Evolutionary conservation across 1,140 invertebrate genomes (phyloP), one percentile per base, ranked within the genome.

Genomic region (Saccostrea echinata): DNA sequence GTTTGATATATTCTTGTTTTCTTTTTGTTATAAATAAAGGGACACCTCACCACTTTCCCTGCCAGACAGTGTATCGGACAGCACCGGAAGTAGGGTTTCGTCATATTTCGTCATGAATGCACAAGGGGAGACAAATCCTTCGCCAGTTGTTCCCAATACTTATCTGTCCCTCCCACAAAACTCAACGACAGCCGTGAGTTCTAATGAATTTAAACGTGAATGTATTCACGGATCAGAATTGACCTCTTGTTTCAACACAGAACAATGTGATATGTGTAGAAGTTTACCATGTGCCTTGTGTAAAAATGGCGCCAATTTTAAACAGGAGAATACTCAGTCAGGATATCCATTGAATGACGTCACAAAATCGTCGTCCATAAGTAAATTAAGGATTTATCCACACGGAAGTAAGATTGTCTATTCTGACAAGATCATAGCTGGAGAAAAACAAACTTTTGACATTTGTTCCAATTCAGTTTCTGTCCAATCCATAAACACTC

Each of bases 41-140:
- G 68, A 33, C 30, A 30, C 68, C 12, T 30, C 68, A 11, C 68
- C 68, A 8, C 16, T 16, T 76, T 76, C 68, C 27, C 3, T 76
- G 30, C 68, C 68, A 16, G 68, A 30, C 27, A 76, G 68, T 18
- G 68, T 76, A 4, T 30, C 68, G 16, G 68, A 76, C 30, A 76
- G 68, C 30, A 76, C 68, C 8, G 68, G 68, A 76, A 76, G 68
- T 30, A 76, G 68, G 33, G 6, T 18, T 61, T 30, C 68, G 1
- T 76, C 68, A 18, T 76, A 76, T 27, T 76, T 76, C 3, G 68
- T 13, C 11, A 76, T 76, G 68, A 76, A 76, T 76, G 30, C 27
- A 30, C 68, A 76, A 33, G 68, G 68, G 68, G 68, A 76, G 68
- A 76, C 68, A 30, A 76, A 27, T 76, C 27, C 68, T 16, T 76